Evolutionary conservation across 2,113 vertebrate genomes (phyloP), one percentile per base, ranked within the genome.

Genomic region (Eurypyga helias): DNA sequence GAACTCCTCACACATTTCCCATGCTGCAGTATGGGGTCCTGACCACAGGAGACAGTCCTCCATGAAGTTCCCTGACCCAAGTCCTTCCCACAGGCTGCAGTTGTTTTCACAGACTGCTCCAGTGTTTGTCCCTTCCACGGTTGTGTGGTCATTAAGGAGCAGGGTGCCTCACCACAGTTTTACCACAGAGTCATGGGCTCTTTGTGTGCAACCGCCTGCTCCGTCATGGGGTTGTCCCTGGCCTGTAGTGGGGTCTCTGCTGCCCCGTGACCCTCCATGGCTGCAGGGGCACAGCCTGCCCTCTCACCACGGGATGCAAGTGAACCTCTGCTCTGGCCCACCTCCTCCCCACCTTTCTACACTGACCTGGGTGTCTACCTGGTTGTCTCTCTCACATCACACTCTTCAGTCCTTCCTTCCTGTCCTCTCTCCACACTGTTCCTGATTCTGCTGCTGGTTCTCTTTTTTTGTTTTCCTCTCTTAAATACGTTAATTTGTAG

Each of bases 181-280:
- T 60, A 19, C 14, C 26, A 65, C 33, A 29, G 71, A 52, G 46
- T 29, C 4, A 8, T 54, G 12, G 8, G 7, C 8, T 57, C 4
- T 77, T 77, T 31, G 55, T 21, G 8, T 9, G 13, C 6, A 62
- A 20, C 34, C 12, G 43, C 6, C 17, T 60, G 17, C 52, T 33
- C 18, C 3, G 13, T 5, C 0, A 1, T 65, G 34, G 25, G 7
- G 2, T 58, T 14, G 13, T 81, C 17, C 25, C 17, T 1, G 2
- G 17, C 24, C 64, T 61, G 23, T 6, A 79, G 28, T 21, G 8
- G 31, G 11, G 14, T 18, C 33, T 65, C 29, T 61, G 10, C n/a
- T 49, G 17, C 17, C 13, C 6, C 1, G 1, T 62, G 4, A 5
- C 29, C 29, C 13, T 62, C 20, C 9, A 11, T 52, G 20, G 7